Base-by-base conservation (phyloP, 1,140 invertebrate species). In the Luehdorfia chinensis region DNA sequence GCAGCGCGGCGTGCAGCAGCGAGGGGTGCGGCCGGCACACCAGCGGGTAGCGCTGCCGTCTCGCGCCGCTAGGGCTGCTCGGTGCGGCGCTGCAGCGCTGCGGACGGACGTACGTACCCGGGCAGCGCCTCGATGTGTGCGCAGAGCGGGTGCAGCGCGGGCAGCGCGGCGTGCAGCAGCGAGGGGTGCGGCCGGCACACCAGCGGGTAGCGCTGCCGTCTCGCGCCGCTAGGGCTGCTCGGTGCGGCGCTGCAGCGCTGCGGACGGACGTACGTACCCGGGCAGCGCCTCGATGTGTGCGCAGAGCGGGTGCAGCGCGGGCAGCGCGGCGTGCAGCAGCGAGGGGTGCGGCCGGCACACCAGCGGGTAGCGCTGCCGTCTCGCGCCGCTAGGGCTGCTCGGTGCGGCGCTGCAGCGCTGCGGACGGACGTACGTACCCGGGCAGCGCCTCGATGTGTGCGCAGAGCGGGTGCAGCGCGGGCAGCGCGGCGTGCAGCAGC, bases 21-120 rank as follows among this genome's bases (percentile, higher is more conserved):
- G 63, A 65, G 12, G 77, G 70, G n/a, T 60, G 58, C 12, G 75
- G 62, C 4, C 61, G 50, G 16, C 72, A 73, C 44, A 80, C 76
- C 1, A 69, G 61, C 54, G 74, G 66, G 45, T 64, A 58, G 11
- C 37, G 45, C 18, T 62, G 66, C 0, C 65, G 50, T 2, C 60
- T 58, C 3, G 50, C 12, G 46, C 31, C 14, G 12, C 36, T 4
- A n/a, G 50, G 12, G 32, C 44, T 16, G 33, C 14, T n/a, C 1
- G 54, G 31, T 0, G 53, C 14, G n/a, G n/a, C 1, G 33, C 37
- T 0, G 45, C 54, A 6, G 49, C 34, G 9, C 4, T n/a, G n/a
- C n/a, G n/a, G n/a, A n/a, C n/a, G n/a, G n/a, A n/a, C n/a, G n/a
- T 1, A 50, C 54, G 57, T n/a, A 73, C 73, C 59, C 63, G 7